Base-by-base conservation (phyloP, 2,888 invertebrate species). In the Cremastobaeus sp. region DNA sequence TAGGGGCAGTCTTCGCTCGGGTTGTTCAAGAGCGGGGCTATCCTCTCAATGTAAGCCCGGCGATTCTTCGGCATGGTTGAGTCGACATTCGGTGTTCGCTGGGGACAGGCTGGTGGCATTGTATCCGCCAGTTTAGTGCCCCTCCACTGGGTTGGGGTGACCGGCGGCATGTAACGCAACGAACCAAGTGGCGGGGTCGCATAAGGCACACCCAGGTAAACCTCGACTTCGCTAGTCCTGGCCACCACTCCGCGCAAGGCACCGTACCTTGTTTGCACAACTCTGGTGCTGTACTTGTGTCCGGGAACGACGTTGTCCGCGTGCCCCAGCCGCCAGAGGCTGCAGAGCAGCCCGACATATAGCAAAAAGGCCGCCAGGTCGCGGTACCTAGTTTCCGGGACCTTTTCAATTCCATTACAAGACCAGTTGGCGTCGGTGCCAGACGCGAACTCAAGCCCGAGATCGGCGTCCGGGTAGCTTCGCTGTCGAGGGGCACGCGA, bases 1-100 rank as follows among this genome's bases (percentile, higher is more conserved):
- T 96, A 97, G 82, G 99, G 93, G 88, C 99, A 99, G 90, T 99
- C 98, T 90, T 99, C 99, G 88, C 95, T 96, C 90, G 98, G 97
- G 88, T 97, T 96, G 83, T 92, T 92, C 69, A 98, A 91, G 79
- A 95, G 89, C 12, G 96, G 95, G 81, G 94, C 89, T 79, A 98
- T 89, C 76, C 95, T 92, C 84, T 95, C 94, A 72, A 98, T 91
- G 88, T 96, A 94, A 15, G 94, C 92, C 77, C 96, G 92, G 55
- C 96, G 91, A 48, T 94, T 95, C 70, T 94, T 91, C 30, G 98
- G 97, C 88, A 95, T 89, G 87, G 73, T 89, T 83, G 85, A 89
- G 86, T 82, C 88, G 78, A 72, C 86, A 78, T 76, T 87, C 83
- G 90, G 93, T 81, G 91, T 92, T 80, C 91, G 91, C 88, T 97